phyloP scores from a whole-genome alignment of 2,888 invertebrate species.

The Euproctis similis region DNA sequence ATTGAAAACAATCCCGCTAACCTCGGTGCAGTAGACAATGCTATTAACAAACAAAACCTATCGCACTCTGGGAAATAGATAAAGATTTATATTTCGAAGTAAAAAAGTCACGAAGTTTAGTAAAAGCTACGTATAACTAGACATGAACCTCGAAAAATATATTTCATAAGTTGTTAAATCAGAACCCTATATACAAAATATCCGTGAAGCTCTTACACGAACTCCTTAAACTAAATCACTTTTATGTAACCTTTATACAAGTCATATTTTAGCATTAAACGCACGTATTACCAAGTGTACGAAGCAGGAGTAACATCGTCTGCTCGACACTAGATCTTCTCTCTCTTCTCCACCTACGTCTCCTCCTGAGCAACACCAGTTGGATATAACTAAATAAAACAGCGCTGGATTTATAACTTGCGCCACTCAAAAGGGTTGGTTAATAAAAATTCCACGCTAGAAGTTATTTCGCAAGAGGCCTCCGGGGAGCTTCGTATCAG shows the following conservation, averaged over 20 bases:
- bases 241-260: not conserved
- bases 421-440: constrained; percentile 40
- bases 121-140: no score
- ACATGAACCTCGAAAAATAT: no score
- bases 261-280: constrained; percentile 2
- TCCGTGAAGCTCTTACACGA: not conserved
- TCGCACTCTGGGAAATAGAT: no score
- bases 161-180: not conserved
- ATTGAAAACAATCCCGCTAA: no score
- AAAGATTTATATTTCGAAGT: no score
- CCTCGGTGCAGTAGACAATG: no score
- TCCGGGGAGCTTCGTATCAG: constrained; percentile 55
- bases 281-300: constrained; percentile 1
- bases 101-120: no score
- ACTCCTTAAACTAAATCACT: not conserved
- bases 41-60: no score
- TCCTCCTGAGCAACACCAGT: not conserved
- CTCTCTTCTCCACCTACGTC: no score
- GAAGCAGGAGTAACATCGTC: constrained; percentile 3
- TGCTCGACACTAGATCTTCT: constrained; percentile 2
- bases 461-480: constrained; percentile 63
- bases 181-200: not conserved
- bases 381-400: constrained; percentile 16
- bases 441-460: constrained; percentile 68
- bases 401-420: constrained; percentile 21